Evolutionary conservation across 2,888 invertebrate species (phyloP), one percentile per base, ranked within the genome.

Genomic region (Ormyrus thymus): DNA sequence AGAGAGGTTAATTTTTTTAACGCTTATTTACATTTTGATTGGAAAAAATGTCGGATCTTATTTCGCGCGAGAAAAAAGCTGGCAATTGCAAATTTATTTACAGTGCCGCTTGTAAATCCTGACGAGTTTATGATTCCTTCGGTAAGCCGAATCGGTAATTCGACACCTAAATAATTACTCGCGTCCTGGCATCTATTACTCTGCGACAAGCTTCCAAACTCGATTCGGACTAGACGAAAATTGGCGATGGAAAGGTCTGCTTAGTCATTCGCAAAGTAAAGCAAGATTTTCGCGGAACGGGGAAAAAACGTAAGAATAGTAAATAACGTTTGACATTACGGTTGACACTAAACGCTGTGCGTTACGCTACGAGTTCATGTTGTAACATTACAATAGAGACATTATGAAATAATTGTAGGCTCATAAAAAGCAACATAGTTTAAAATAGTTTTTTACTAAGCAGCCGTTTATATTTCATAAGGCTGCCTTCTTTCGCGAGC

Each of bases 361-460:
- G 56, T 68, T 76, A 48, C 68, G 61, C 53, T 69, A 53, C 29
- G 55, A n/a, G 6, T 45, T 59, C 48, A 48, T 76, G 68, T 76
- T 61, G 75, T 61, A 76, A 76, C 53, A 48, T 29, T 15, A 76
- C 75, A 68, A 75, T 75, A 50, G 75, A 59, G 59, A 61, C 68
- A 61, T 75, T 75, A 75, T 75, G 75, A 75, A 75, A 75, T 75
- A 75, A 75, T 75, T 59, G 75, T 50, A 11, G 61, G 48, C 15
- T 75, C 61, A 43, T 75, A 61, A 75, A 75, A 68, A 68, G 53
- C 43, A 62, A 46, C 64, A 46, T 15, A 55, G 55, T 64, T 72
- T 53, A 10, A 8, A 45, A 43, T 29, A 50, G 13, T 53, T 65
- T 59, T 70, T 58, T 7, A 48, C 58, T 2, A 68, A 58, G 11